Conservation (phyloP, 1,140 invertebrate species). For the Drosophila arawakana region DNA sequence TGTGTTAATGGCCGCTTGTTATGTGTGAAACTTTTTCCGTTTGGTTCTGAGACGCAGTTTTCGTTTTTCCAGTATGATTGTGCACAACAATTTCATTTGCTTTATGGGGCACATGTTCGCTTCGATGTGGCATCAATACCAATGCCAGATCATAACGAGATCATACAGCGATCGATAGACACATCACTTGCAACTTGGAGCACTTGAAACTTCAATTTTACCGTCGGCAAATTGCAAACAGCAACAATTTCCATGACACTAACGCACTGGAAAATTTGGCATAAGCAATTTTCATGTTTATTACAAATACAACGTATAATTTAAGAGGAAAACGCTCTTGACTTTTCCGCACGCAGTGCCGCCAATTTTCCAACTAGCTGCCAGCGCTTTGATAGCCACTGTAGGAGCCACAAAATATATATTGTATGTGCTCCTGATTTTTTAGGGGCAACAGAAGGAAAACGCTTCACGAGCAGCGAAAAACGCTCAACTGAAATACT, state of each 20-base stretch:
- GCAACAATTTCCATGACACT: constrained; percentile 29
- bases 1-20: constrained; percentile 39
- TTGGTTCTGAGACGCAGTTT: constrained; percentile 75
- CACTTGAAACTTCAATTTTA: constrained; percentile 15
- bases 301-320: background rate
- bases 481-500: constrained; percentile 48
- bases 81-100: constrained; percentile 67
- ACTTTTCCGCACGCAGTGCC: constrained; percentile 40
- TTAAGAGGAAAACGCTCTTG: constrained; percentile 29
- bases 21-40: constrained; percentile 80
- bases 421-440: background rate
- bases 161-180: constrained; percentile 5
- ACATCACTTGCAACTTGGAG: background rate
- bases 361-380: constrained; percentile 48
- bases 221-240: constrained; percentile 40
- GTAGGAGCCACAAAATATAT: constrained; percentile 27
- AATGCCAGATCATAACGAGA: constrained; percentile 43
- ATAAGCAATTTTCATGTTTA: constrained; percentile 1
- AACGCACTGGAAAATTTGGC: constrained; percentile 16
- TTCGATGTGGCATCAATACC: constrained; percentile 48
- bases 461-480: constrained; percentile 15
- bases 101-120: constrained; percentile 80
- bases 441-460: constrained; percentile 9
- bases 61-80: constrained; percentile 78
- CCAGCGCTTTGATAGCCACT: constrained; percentile 4